phyloP scores from a whole-genome alignment of 2,888 invertebrate genomes.

The Dasypogon diadema region DNA sequence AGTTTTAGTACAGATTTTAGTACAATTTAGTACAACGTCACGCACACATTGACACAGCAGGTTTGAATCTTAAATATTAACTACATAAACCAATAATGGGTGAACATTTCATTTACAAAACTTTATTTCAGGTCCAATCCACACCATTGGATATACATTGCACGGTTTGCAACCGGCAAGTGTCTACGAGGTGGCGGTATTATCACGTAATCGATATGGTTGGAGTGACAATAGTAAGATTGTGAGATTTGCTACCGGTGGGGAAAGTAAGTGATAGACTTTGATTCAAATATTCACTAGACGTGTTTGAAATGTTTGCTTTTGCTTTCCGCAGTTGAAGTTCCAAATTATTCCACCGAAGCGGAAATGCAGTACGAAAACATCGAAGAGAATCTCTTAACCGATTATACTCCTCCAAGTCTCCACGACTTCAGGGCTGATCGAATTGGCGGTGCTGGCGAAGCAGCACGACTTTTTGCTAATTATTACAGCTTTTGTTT shows the following conservation, averaged over 20 bases:
- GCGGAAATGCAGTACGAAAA: constrained; percentile 60
- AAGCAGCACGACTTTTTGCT: not conserved
- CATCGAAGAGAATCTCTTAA: constrained; percentile 60
- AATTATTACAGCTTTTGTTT: constrained; percentile 29
- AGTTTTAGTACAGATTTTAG: too few species aligned
- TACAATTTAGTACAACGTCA: too few species aligned
- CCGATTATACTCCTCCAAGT: constrained; percentile 61
- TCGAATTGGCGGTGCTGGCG: constrained; percentile 55
- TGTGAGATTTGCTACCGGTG: constrained; percentile 81
- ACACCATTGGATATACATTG: constrained; percentile 81
- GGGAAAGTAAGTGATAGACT: constrained; percentile 73
- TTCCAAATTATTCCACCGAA: constrained; percentile 67
- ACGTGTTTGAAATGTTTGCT: not conserved
- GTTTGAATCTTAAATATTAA: too few species aligned
- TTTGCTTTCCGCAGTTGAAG: constrained; percentile 61
- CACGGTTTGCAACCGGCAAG: constrained; percentile 80
- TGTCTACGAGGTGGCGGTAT: constrained; percentile 81
- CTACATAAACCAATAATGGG: too few species aligned
- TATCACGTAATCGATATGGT: constrained; percentile 87
- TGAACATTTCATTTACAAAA: too few species aligned
- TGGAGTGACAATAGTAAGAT: constrained; percentile 84
- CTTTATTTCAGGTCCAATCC: constrained; percentile 75
- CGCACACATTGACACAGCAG: too few species aligned
- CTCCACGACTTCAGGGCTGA: constrained; percentile 59
- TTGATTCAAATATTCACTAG: not conserved